These are phyloP conservation scores for Acromyrmex charruanus DNA, from an alignment of 1,140 invertebrate species.

Conservation along the genomic window DNA sequence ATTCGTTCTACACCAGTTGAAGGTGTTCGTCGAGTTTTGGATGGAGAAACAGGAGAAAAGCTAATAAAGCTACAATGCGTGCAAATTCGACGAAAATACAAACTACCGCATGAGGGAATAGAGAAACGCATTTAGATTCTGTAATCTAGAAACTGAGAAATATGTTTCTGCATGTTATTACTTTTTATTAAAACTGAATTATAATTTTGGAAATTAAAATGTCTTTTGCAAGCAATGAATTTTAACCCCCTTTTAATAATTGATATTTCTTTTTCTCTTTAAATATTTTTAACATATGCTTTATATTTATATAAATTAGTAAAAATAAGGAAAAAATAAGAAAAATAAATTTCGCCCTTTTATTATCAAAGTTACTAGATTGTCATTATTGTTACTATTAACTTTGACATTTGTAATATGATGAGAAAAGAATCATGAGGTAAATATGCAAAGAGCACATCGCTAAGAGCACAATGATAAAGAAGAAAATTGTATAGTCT, in stretches of 20 bases:
- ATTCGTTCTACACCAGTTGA: background rate
- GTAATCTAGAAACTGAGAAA: constrained; percentile 15
- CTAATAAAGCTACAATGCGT: constrained; percentile 35
- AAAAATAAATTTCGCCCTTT: background rate
- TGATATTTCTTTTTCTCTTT: background rate
- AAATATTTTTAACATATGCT: background rate
- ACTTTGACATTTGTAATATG: too few relatives aligned
- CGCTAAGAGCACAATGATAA: too few relatives aligned
- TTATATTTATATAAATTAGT: background rate
- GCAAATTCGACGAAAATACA: constrained; percentile 34
- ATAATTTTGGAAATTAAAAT: background rate
- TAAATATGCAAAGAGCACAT: too few relatives aligned
- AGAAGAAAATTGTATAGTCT: too few relatives aligned
- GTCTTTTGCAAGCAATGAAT: background rate
- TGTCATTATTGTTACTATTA: background rate
- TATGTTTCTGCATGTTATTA: too few relatives aligned
- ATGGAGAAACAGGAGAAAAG: constrained; percentile 22
- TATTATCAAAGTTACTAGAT: background rate
- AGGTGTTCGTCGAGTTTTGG: constrained; percentile 22
- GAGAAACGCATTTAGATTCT: background rate
- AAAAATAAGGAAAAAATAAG: background rate
- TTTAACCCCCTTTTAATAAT: background rate
- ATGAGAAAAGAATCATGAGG: too few relatives aligned
- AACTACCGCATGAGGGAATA: background rate
- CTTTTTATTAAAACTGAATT: background rate